Conservation (phyloP, 2,888 invertebrate species). For the Campaea margaritaria region DNA sequence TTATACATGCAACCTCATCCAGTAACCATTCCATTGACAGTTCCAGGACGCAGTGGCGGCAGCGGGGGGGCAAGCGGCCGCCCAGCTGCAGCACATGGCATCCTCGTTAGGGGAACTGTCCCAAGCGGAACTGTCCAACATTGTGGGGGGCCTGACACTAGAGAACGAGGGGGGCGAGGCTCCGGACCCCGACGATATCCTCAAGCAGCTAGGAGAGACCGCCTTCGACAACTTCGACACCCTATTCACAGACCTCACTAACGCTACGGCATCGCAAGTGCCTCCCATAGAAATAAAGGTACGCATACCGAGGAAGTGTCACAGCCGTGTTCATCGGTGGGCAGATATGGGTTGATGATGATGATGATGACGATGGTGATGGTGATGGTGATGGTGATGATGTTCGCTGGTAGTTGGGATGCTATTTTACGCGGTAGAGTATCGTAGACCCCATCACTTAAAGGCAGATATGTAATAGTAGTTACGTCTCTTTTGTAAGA, state of each 20-base stretch:
- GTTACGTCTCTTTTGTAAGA: no score
- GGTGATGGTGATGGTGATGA: no score
- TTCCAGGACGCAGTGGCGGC: constrained; percentile 87
- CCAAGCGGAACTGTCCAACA: constrained; percentile 89
- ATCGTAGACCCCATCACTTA: no score
- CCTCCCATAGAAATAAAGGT: constrained; percentile 89
- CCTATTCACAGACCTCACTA: constrained; percentile 91
- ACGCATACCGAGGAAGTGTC: constrained; percentile 42
- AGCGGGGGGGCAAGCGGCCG: constrained; percentile 82
- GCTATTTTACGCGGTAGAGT: no score
- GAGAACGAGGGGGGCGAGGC: constrained; percentile 75
- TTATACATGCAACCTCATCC: no score
- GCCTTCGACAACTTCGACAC: constrained; percentile 94
- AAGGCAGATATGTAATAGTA: no score
- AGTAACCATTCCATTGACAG: constrained; percentile 20
- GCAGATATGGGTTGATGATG: no score
- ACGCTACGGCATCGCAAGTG: constrained; percentile 86
- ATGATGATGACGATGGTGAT: no score
- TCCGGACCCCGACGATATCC: constrained; percentile 90
- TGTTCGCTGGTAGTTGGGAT: no score
- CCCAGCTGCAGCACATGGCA: constrained; percentile 82
- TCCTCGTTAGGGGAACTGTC: constrained; percentile 88
- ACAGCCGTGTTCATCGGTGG: no score
- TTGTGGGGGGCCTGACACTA: constrained; percentile 86
- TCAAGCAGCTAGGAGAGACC: constrained; percentile 93